Evolutionary conservation across 2,888 invertebrate genomes (phyloP).

Genomic region (Philereme transversata): DNA sequence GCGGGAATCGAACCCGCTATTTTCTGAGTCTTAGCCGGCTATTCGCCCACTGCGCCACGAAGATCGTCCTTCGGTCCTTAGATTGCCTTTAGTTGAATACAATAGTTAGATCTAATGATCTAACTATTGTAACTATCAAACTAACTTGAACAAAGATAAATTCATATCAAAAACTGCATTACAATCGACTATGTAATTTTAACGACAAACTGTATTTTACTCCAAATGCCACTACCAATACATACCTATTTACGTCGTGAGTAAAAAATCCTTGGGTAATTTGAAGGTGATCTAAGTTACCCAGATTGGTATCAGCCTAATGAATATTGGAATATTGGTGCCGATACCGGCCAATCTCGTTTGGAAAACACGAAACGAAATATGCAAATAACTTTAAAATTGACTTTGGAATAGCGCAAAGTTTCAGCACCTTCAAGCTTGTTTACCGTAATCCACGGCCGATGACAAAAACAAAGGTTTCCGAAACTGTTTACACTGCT

Average conservation of each 20-base stretch:
- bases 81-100: too few relatives aligned
- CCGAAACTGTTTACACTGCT: constrained; percentile 30
- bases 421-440: constrained; percentile 39
- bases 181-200: too few relatives aligned
- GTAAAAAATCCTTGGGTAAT: constrained; percentile 18
- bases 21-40: too few relatives aligned
- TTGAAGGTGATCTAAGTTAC: constrained; percentile 34
- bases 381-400: constrained; percentile 72
- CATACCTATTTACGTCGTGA: not conserved
- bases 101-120: too few relatives aligned
- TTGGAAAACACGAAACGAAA: constrained; percentile 63
- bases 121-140: too few relatives aligned
- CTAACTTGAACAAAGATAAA: too few relatives aligned
- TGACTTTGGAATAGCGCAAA: constrained; percentile 56
- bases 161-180: too few relatives aligned
- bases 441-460: constrained; percentile 36
- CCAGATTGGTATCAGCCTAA: constrained; percentile 41
- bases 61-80: too few relatives aligned
- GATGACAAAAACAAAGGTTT: constrained; percentile 31
- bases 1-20: too few relatives aligned
- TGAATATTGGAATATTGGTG: constrained; percentile 52
- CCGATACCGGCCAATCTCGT: constrained; percentile 44
- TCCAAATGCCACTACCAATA: not conserved
- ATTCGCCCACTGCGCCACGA: too few relatives aligned
- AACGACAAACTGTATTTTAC: too few relatives aligned